Base-by-base conservation (phyloP, 1,140 invertebrate species). In the Cryptotermes secundus region DNA sequence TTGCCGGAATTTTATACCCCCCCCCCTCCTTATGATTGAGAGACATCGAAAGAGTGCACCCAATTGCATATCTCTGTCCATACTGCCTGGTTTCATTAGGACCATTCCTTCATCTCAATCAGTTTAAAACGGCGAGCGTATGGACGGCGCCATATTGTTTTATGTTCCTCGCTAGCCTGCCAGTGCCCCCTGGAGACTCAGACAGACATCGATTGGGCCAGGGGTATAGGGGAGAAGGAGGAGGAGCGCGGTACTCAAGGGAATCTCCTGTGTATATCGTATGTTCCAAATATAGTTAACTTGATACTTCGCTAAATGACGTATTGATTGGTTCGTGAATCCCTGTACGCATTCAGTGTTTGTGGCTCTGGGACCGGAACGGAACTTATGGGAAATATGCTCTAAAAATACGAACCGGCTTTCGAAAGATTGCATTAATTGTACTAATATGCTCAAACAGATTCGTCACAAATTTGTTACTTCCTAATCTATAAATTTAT, bases 61-160 rank as follows among this genome's bases (percentile, higher is more conserved):
- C 35, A 45, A 72, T 72, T 6, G 26, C 59, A 72, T 72, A 72
- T n/a, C 26, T 72, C 59, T 12, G 59, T 31, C 59, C 59, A 34
- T 79, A 35, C 22, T 83, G 53, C 36, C 83, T 34, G 31, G 36
- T 83, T 83, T 83, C 83, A 83, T 83, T 83, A 83, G 83, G 83
- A 49, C 53, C 53, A 83, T 83, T 83, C 83, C 83, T 79, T 79
- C 36, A 53, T 49, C 83, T 83, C 83, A 83, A 83, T 83, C 83
- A 83, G 83, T 83, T 83, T 83, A 83, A 83, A 83, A 79, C 83
- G 72, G 53, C n/a, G 26, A 45, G 35, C 24, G 80, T 31, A 45
- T 38, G 34, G 80, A 36, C 35, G 53, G 83, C 83, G 83, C 83
- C 83, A 83, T 83, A 83, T 83, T 83, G 83, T 83, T 83, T 83